Evolutionary conservation across 2,113 vertebrate species (phyloP), one percentile per base, ranked within the genome.

Genomic region (Hippocampus abdominalis): DNA sequence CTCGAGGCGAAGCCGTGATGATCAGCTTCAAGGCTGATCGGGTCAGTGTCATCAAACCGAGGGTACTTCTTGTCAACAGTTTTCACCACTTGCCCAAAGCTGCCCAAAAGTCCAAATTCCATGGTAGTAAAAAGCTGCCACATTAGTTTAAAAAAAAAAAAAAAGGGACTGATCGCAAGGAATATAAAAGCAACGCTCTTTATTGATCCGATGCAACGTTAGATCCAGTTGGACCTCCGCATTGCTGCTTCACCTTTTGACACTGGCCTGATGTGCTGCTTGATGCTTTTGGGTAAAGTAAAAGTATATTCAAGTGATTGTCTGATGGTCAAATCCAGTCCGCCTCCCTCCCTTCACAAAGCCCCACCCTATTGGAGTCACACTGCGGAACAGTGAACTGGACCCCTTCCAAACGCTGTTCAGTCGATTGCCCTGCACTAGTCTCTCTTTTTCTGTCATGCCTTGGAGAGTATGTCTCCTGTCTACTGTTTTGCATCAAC

Each of bases 371-470:
- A 18, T 46, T 46, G 13, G 42, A 64, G 23, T 25, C 67, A 76
- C 78, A 81, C 77, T 83, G 80, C 84, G 56, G 77, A 87, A 87
- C 78, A 77, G 78, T 60, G 76, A 84, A 76, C 66, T 89, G 85
- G 82, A 82, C 81, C 86, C 77, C 72, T 71, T 87, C 83, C 76
- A 86, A 84, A 82, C 76, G 75, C 87, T 78, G 76, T 78, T 89
- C 85, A 90, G 87, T 90, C 84, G 85, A 81, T 86, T 74, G 71
- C 54, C 66, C 82, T 86, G 87, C 88, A 86, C 85, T 86, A 81
- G 76, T 86, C 81, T 66, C 49, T 57, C 67, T 72, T 73, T 87
- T 83, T 75, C 39, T 63, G 62, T 74, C 49, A 75, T 74, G 75
- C 72, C 75, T 83, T 85, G 89, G 59, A 61, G 5, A 39, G 59